A percentile compares a stretch with the other conserved stretches of the same genome.
phyloP scores from a whole-genome alignment of 2,888 invertebrate species.

The Trichogramma dendrolimi region DNA sequence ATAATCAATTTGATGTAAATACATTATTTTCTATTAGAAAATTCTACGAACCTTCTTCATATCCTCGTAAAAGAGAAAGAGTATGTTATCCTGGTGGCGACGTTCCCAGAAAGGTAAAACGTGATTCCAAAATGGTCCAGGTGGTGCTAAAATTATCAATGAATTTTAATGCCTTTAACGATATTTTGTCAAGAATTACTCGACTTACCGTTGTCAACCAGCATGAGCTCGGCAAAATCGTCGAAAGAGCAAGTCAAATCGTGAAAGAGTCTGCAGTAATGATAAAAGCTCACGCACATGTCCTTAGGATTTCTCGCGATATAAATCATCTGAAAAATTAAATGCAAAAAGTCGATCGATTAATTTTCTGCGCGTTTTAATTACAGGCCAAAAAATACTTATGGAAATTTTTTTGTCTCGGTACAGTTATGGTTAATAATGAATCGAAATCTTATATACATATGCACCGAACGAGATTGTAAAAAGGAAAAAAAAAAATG shows the following conservation, averaged over 20 bases:
- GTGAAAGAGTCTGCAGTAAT: slow-evolving; percentile 73
- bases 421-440: too few relatives aligned
- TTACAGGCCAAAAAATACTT: background rate
- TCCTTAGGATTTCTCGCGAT: slow-evolving; percentile 87
- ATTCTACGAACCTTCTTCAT: slow-evolving; percentile 52
- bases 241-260: slow-evolving; percentile 63
- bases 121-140: slow-evolving; percentile 48
- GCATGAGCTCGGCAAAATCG: slow-evolving; percentile 71
- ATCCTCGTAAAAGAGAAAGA: slow-evolving; percentile 61
- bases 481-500: background rate
- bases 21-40: background rate
- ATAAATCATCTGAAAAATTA: slow-evolving; percentile 69
- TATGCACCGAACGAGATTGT: background rate
- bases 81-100: slow-evolving; percentile 54
- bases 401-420: background rate
- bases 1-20: background rate
- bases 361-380: too few relatives aligned
- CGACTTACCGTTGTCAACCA: slow-evolving; percentile 63
- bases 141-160: slow-evolving; percentile 56
- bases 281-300: slow-evolving; percentile 81
- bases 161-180: background rate
- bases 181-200: background rate
- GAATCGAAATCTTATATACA: too few relatives aligned
- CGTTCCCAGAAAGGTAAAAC: slow-evolving; percentile 53
- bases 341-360: background rate